These are phyloP conservation scores for Zonitis immaculata DNA, from an alignment of 2,888 invertebrate genomes.

Conservation along the genomic window DNA sequence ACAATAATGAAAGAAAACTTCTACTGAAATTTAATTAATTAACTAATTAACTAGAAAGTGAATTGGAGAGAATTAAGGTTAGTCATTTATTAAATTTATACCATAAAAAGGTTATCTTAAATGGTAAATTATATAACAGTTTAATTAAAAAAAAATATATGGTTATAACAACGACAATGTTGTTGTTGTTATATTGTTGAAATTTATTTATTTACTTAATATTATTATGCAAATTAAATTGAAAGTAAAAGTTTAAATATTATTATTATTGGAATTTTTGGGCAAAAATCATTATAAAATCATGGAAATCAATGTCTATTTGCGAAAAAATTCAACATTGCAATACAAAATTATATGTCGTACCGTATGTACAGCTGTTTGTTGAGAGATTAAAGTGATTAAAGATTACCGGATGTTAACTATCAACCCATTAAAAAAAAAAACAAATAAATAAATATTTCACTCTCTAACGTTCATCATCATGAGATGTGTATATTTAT, in stretches of 20 bases:
- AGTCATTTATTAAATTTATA: too few species aligned
- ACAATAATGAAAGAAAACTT: too few species aligned
- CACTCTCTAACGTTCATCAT: not conserved
- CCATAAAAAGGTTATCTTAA: too few species aligned
- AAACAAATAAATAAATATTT: not conserved
- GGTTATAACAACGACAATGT: not conserved
- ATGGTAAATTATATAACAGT: too few species aligned
- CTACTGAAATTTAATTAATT: too few species aligned
- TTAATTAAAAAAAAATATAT: not conserved
- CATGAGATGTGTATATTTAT: too few species aligned
- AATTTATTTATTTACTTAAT: too few species aligned
- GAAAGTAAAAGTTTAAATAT: not conserved
- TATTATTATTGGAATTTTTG: not conserved
- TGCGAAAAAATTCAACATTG: too few species aligned
- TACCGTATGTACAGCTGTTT: slow-evolving; percentile 8
- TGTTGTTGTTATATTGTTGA: too few species aligned
- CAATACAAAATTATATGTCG: not conserved
- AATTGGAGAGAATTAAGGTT: too few species aligned
- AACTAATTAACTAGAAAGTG: too few species aligned
- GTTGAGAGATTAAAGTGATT: slow-evolving; percentile 10
- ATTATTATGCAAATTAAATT: not conserved
- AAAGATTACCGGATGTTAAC: slow-evolving; percentile 13
- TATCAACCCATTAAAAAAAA: slow-evolving; percentile 5
- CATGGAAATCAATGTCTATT: not conserved
- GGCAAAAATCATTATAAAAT: too few species aligned